Conservation (phyloP, 2,113 vertebrate species). For the Nycticebus coucang region DNA sequence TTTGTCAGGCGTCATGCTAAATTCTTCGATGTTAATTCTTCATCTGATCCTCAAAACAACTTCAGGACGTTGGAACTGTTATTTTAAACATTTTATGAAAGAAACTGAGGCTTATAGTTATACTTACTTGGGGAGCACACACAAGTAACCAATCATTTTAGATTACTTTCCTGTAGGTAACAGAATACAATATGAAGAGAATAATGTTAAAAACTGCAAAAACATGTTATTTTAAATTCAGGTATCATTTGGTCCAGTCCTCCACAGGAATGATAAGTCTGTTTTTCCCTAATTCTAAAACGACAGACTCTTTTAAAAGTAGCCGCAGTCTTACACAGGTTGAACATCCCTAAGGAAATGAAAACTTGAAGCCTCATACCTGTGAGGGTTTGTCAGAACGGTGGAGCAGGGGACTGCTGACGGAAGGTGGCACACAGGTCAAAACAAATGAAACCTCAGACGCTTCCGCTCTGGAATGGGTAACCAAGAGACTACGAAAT, state of each 20-base stretch:
- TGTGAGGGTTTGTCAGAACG: background rate
- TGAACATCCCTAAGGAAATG: background rate
- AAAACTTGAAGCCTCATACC: background rate
- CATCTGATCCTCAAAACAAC: background rate
- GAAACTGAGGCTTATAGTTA: background rate
- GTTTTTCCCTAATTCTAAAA: conserved; percentile 7
- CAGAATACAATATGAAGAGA: background rate
- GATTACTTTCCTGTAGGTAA: background rate
- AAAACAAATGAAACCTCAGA: conserved; percentile 27
- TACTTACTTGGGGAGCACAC: background rate
- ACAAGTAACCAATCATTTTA: background rate
- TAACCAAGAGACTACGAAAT: conserved; percentile 10
- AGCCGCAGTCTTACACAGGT: background rate
- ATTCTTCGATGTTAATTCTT: background rate
- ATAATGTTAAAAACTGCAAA: background rate
- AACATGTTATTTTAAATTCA: background rate
- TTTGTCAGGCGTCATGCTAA: background rate
- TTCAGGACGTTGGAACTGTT: background rate
- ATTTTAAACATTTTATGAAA: background rate
- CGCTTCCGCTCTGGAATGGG: background rate
- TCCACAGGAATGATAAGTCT: background rate
- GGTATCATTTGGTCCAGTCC: background rate
- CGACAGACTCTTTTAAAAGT: conserved; percentile 14
- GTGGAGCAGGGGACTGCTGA: background rate
- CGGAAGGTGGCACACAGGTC: no score